Evolutionary conservation across 2,888 invertebrate genomes (phyloP).

Genomic region (Leptothorax acervorum): DNA sequence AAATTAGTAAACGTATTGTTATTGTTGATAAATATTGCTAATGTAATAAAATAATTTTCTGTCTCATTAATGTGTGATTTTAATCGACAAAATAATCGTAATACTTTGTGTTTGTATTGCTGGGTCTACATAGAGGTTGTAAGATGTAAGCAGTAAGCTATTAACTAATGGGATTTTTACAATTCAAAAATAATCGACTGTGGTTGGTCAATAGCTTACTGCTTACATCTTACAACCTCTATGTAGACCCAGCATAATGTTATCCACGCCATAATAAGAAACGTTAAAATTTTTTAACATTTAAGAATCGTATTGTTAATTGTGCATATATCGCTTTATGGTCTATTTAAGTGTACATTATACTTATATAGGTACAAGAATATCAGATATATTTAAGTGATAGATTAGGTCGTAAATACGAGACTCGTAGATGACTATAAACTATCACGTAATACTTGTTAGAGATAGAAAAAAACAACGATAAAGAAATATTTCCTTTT

Average conservation of each 20-base stretch:
- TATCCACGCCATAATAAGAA: neutral
- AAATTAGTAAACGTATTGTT: neutral
- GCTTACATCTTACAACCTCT: no score
- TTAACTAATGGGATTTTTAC: no score
- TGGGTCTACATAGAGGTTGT: no score
- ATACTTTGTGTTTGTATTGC: neutral
- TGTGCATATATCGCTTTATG: neutral
- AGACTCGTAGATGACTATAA: neutral
- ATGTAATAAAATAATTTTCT: neutral
- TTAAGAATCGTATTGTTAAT: neutral
- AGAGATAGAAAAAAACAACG: neutral
- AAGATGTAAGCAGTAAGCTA: no score
- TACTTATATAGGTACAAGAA: neutral
- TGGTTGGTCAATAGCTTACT: no score
- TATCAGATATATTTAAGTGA: neutral
- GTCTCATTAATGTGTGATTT: neutral
- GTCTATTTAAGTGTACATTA: neutral
- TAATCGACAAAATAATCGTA: neutral
- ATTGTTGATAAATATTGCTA: neutral
- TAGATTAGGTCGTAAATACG: neutral
- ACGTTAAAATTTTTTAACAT: neutral
- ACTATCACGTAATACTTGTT: neutral
- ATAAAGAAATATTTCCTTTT: constrained; percentile 11
- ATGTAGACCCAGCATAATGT: no score
- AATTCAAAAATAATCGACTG: no score